phyloP scores from a whole-genome alignment of 2,797 vertebrate species.

The Fundulus diaphanus region DNA sequence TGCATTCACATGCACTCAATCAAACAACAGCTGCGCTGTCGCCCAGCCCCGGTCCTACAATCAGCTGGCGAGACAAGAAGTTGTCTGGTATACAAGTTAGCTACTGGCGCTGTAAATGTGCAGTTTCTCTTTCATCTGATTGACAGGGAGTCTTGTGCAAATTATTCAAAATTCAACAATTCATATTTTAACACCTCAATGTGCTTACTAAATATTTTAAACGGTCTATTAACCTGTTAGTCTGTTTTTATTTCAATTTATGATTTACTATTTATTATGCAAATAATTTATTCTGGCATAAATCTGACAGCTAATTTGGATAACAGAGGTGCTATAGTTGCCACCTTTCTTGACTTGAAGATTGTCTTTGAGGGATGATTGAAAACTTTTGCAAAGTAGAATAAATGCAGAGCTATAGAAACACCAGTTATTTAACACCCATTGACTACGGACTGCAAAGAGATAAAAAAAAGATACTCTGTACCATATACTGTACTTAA shows the following conservation, averaged over 20 bases:
- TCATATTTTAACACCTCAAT: neutral
- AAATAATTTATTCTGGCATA: neutral
- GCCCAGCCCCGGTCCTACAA: conserved; percentile 44
- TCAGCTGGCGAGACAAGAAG: conserved; percentile 41
- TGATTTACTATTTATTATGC: neutral
- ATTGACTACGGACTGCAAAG: too few relatives aligned
- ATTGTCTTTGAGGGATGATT: neutral
- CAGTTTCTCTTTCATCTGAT: conserved; percentile 35
- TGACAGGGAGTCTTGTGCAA: conserved; percentile 10
- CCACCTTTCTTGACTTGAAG: neutral
- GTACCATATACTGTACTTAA: too few relatives aligned
- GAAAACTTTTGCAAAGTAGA: too few relatives aligned
- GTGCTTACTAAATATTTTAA: neutral
- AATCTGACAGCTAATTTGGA: neutral
- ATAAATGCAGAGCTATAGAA: too few relatives aligned
- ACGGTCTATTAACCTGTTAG: neutral
- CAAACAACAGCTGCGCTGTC: conserved; percentile 43
- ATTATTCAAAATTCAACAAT: neutral
- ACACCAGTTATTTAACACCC: too few relatives aligned
- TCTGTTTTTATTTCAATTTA: too few relatives aligned
- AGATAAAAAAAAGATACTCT: too few relatives aligned
- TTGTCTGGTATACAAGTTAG: conserved; percentile 52
- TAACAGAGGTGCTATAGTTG: neutral
- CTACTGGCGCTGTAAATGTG: conserved; percentile 32
- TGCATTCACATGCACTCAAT: neutral